phyloP scores from a whole-genome alignment of 2,113 vertebrate species.

The Hippocampus guttulatus region DNA sequence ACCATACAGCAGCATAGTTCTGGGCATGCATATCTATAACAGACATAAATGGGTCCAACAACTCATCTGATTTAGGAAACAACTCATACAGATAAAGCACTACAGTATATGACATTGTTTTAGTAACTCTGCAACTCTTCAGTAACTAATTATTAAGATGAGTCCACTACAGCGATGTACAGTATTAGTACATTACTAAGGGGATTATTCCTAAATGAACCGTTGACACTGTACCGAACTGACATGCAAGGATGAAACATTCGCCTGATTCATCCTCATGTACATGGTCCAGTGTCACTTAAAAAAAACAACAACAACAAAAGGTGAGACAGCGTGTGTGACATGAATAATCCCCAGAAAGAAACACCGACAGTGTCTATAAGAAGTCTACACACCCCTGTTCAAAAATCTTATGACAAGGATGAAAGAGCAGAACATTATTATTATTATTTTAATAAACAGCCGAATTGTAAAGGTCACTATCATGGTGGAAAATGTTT shows the following conservation, averaged over 20 bases:
- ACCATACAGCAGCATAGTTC: neutral
- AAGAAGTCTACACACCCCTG: neutral
- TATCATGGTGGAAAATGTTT: neutral
- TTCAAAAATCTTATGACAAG: neutral
- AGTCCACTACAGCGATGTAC: neutral
- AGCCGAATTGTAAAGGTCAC: no score
- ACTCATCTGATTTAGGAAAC: neutral
- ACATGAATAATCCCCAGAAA: constrained; percentile 71
- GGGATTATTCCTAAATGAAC: neutral
- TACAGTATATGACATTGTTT: neutral
- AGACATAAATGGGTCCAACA: neutral
- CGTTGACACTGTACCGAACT: neutral
- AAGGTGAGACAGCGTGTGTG: constrained; percentile 33
- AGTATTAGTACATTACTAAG: neutral
- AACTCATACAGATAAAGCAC: neutral
- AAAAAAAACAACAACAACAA: constrained; percentile 14
- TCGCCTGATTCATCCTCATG: constrained; percentile 46
- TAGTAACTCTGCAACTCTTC: neutral
- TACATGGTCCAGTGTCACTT: constrained; percentile 42
- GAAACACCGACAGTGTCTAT: constrained; percentile 53
- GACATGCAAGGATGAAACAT: constrained; percentile 47
- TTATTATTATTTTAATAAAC: no score
- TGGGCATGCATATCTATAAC: neutral
- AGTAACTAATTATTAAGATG: neutral
- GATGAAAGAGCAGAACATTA: no score